Conservation (phyloP, 2,113 vertebrate species). For the Saiga tatarica region DNA sequence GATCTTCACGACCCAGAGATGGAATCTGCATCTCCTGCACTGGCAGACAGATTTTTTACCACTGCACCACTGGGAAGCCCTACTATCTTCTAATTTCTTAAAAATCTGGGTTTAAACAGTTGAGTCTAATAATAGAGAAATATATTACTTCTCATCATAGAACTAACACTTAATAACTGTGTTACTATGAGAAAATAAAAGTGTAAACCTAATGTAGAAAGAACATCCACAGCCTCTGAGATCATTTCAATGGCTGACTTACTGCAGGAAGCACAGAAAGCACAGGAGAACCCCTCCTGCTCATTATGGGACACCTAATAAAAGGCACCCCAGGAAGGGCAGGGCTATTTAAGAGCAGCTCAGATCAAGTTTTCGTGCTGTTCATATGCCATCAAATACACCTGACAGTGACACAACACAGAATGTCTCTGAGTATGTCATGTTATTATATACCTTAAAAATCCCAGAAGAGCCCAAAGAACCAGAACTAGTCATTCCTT, state of each 20-base stretch:
- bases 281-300: not conserved
- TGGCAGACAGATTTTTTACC: not conserved
- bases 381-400: not conserved
- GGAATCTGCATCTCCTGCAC: not conserved
- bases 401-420: not conserved
- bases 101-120: constrained; percentile 5
- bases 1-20: not conserved
- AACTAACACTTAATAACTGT: constrained; percentile 2
- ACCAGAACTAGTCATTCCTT: not conserved
- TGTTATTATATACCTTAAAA: not conserved
- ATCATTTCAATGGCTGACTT: not conserved
- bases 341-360: not conserved
- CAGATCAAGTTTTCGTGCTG: not conserved
- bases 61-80: not conserved
- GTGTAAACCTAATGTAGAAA: not conserved
- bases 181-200: not conserved
- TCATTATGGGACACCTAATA: not conserved
- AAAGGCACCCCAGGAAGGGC: not conserved
- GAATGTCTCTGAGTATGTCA: not conserved
- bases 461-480: not conserved
- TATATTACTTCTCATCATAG: not conserved
- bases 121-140: constrained; percentile 13
- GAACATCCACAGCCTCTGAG: not conserved
- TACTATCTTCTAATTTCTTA: not conserved
- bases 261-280: not conserved